phyloP scores from a whole-genome alignment of 1,140 invertebrate species.

The Leptinotarsa lineolata region DNA sequence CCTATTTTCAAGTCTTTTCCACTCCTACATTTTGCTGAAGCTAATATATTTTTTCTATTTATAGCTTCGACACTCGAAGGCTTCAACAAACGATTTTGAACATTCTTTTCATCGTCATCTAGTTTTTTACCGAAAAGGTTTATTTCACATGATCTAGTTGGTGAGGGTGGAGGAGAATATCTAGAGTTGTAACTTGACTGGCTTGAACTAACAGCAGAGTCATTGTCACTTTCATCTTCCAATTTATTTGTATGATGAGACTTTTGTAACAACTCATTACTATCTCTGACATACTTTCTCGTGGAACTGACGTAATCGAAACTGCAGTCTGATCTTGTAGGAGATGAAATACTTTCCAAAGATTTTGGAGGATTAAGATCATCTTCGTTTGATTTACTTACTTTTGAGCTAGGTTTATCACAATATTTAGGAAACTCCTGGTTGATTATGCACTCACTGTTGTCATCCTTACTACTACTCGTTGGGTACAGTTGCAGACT shows the following conservation, averaged over 20 bases:
- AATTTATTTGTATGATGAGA: conserved; percentile 44
- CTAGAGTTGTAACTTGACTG: conserved; percentile 73
- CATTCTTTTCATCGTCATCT: conserved; percentile 62
- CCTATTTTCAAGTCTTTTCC: conserved; percentile 70
- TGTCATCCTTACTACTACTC: conserved; percentile 54
- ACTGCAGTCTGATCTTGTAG: conserved; percentile 61
- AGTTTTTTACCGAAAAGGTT: conserved; percentile 56
- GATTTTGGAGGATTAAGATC: conserved; percentile 59
- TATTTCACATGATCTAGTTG: conserved; percentile 43
- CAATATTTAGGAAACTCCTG: conserved; percentile 35
- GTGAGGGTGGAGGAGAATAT: conserved; percentile 67
- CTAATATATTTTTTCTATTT: conserved; percentile 83
- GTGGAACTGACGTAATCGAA: conserved; percentile 58
- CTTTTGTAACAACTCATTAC: conserved; percentile 16
- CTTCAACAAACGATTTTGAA: conserved; percentile 70
- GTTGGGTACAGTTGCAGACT: conserved; percentile 68
- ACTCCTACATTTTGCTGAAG: conserved; percentile 82
- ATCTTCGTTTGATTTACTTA: conserved; percentile 32
- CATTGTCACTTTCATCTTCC: conserved; percentile 80
- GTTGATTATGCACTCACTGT: conserved; percentile 51
- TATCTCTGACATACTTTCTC: conserved; percentile 31
- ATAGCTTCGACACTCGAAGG: conserved; percentile 78
- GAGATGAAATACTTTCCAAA: conserved; percentile 65
- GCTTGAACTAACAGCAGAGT: conserved; percentile 81
- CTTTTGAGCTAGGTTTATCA: conserved; percentile 30